Percentiles rank a stretch among this genome's conserved stretches.
Evolutionary conservation across 2,888 invertebrate genomes (phyloP).

Genomic region (Dugesia japonica): DNA sequence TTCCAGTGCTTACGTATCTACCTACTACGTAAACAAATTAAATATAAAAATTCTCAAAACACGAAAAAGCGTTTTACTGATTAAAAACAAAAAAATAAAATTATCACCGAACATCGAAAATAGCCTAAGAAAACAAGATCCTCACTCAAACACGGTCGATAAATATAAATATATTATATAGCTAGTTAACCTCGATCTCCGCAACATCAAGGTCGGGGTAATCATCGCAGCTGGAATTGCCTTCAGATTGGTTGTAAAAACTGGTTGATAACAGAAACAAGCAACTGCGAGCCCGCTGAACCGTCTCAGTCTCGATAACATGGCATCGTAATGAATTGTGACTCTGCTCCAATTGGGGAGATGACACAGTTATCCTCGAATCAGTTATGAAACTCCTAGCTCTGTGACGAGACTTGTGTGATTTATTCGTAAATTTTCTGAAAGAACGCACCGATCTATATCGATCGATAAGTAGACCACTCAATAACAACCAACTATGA

Average conservation of each 20-base stretch:
- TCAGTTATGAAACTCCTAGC: background rate
- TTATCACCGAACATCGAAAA: conserved; percentile 13
- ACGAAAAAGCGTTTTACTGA: background rate
- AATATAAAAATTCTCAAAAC: too few relatives aligned
- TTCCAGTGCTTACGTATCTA: too few relatives aligned
- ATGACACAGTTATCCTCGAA: background rate
- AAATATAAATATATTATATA: background rate
- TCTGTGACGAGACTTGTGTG: background rate
- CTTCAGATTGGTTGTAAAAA: conserved; percentile 11
- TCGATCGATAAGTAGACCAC: background rate
- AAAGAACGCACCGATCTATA: background rate
- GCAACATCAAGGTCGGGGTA: background rate
- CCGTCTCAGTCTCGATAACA: background rate
- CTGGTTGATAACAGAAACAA: background rate
- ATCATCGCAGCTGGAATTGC: conserved; percentile 11
- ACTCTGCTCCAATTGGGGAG: background rate
- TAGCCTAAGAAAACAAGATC: conserved; percentile 9
- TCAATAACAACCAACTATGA: too few relatives aligned
- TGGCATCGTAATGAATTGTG: background rate
- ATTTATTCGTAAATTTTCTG: background rate
- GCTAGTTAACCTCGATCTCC: background rate
- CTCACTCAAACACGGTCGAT: background rate
- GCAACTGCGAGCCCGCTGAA: background rate
- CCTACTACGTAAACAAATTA: too few relatives aligned
- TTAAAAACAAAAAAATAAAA: conserved; percentile 8